These are phyloP conservation scores for Sesamia inferens DNA, from an alignment of 2,888 invertebrate species.

Conservation along the genomic window DNA sequence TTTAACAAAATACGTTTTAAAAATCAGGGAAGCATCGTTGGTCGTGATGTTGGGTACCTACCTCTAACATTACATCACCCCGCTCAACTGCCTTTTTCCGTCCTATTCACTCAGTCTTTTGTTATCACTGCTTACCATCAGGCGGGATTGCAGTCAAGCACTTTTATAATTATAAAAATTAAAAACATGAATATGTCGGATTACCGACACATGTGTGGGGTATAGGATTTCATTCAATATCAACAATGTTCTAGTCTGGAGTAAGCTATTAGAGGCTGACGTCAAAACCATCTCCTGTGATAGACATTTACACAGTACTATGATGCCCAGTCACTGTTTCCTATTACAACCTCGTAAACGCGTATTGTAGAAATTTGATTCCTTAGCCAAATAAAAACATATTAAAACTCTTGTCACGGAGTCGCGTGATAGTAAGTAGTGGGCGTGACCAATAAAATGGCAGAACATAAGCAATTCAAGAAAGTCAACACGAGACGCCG, in stretches of 20 bases:
- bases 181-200: no score
- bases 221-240: neutral
- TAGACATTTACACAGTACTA: constrained; percentile 30
- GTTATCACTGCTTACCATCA: no score
- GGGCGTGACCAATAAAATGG: constrained; percentile 66
- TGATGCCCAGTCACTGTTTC: constrained; percentile 14
- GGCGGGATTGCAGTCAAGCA: no score
- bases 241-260: constrained; percentile 9
- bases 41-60: no score
- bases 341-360: constrained; percentile 16
- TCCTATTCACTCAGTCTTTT: no score
- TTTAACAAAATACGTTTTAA: neutral
- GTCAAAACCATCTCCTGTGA: constrained; percentile 22
- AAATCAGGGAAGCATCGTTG: no score
- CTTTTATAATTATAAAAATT: no score
- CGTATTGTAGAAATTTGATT: constrained; percentile 35
- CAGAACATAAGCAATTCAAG: constrained; percentile 73
- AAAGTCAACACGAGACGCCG: constrained; percentile 80
- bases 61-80: no score
- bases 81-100: no score
- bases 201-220: neutral
- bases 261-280: neutral
- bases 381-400: constrained; percentile 47
- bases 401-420: constrained; percentile 56
- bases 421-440: constrained; percentile 62